These are phyloP conservation scores for Fringilla coelebs DNA, from an alignment of 2,797 vertebrate genomes.

Conservation along the genomic window DNA sequence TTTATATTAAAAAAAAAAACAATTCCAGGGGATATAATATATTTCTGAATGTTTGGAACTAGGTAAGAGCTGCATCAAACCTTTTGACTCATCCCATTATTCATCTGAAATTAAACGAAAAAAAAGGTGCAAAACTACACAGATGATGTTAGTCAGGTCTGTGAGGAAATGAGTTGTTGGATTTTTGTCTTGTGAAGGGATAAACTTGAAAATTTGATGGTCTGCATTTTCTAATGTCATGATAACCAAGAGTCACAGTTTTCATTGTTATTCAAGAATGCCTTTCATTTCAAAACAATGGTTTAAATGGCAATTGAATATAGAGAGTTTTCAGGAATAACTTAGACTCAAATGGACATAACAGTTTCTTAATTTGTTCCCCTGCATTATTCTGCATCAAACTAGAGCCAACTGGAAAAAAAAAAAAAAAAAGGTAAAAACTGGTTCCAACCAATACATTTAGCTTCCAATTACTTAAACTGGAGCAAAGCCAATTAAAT, in stretches of 20 bases:
- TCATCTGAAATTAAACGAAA: neutral
- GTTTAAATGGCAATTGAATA: neutral
- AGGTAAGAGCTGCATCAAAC: neutral
- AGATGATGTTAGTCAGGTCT: neutral
- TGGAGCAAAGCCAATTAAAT: neutral
- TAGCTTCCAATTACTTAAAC: fast-evolving
- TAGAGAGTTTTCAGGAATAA: neutral
- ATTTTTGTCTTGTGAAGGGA: neutral
- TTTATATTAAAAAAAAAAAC: neutral
- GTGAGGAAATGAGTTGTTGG: neutral
- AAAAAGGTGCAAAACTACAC: neutral
- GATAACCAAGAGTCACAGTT: neutral
- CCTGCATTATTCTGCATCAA: neutral
- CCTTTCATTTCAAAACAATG: neutral
- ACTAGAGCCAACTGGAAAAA: no score
- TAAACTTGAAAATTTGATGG: neutral
- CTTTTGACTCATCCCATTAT: neutral
- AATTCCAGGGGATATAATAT: neutral
- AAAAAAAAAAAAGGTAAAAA: neutral
- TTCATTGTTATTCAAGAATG: neutral
- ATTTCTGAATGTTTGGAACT: neutral
- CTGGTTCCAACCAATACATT: neutral
- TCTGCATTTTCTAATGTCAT: neutral
- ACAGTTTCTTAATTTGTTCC: neutral
- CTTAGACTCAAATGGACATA: neutral